Evolutionary conservation across 37 sponge, comb jelly and placozoan genomes (phyloP).

Genomic region (Tethya wilhelma): DNA sequence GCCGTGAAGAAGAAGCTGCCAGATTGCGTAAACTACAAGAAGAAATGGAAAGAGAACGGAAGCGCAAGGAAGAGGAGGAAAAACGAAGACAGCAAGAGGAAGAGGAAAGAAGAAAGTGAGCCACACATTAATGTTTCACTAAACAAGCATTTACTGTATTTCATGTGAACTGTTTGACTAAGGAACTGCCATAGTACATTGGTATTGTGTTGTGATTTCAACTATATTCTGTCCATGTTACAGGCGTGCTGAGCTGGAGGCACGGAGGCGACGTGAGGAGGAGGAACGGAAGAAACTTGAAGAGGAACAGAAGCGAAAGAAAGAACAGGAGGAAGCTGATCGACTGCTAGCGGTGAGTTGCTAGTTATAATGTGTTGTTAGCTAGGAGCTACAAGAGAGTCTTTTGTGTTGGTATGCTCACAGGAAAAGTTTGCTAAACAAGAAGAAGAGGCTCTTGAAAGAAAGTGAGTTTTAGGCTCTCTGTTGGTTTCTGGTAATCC

Average conservation of each 20-base stretch:
- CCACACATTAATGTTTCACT: background rate
- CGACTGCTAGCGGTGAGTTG: conserved; percentile 21
- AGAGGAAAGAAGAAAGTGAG: conserved; percentile 82
- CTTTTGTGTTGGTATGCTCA: background rate
- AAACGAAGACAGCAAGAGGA: conserved; percentile 71
- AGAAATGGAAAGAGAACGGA: conserved; percentile 86
- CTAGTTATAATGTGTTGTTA: no score
- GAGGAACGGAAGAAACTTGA: conserved; percentile 68
- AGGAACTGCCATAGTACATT: conserved; percentile 9
- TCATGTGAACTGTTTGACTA: background rate
- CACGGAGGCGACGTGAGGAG: conserved; percentile 57
- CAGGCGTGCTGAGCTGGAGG: conserved; percentile 88
- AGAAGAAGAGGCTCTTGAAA: background rate
- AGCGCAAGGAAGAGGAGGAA: conserved; percentile 78
- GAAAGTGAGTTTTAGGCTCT: background rate
- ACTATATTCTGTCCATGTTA: background rate
- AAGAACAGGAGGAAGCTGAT: conserved; percentile 49
- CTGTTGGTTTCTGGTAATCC: background rate
- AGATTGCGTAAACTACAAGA: conserved; percentile 82
- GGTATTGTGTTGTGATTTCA: background rate
- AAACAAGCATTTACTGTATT: background rate
- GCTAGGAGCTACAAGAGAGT: background rate
- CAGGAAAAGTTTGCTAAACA: background rate
- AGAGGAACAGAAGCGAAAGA: conserved; percentile 72
- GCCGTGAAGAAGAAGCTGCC: conserved; percentile 79